Evolutionary conservation across 2,113 vertebrate genomes (phyloP), one percentile per base, ranked within the genome.

Genomic region (Mixornis gularis): DNA sequence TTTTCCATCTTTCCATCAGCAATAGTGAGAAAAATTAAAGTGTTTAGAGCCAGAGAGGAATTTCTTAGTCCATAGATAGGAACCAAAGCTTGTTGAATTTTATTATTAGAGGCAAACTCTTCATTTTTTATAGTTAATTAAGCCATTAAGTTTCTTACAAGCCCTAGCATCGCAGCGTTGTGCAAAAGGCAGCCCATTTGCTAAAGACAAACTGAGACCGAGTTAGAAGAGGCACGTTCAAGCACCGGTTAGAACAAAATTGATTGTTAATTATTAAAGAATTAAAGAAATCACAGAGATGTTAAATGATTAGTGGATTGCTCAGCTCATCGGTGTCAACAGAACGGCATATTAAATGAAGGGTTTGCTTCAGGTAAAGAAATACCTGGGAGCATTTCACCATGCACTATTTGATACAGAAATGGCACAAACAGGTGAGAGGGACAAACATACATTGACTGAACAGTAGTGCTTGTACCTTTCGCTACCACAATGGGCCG

Each of bases 401-500:
- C 98, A 99, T 98, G 98, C 98, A 98, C 95, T 98, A 94, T 92
- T 95, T 96, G 97, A 96, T 96, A 97, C 97, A 97, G 97, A 98
- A 97, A 98, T 98, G 98, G 98, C 96, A 98, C 97, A 96, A 91
- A 97, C 96, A 97, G 96, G 97, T 98, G 97, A 98, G 84, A 96
- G 97, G 98, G 96, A 98, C 98, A 97, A 97, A 98, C 98, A 98
- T 97, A 98, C 97, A 98, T 94, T 64, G 97, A 98, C 97, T 97
- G 96, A 96, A 98, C 97, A 98, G 97, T 96, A 97, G 97, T 98
- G 97, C 98, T 98, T 99, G 98, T 99, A 99, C 99, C 99, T 99
- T 99, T 99, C 98, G 98, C 99, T 99, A 99, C 99, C 99, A 99
- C 98, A 99, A 99, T 98, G 99, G 98, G 98, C 98, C 98, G 98